Conservation (phyloP, 2,113 vertebrate species). For the Alethe diademata region DNA sequence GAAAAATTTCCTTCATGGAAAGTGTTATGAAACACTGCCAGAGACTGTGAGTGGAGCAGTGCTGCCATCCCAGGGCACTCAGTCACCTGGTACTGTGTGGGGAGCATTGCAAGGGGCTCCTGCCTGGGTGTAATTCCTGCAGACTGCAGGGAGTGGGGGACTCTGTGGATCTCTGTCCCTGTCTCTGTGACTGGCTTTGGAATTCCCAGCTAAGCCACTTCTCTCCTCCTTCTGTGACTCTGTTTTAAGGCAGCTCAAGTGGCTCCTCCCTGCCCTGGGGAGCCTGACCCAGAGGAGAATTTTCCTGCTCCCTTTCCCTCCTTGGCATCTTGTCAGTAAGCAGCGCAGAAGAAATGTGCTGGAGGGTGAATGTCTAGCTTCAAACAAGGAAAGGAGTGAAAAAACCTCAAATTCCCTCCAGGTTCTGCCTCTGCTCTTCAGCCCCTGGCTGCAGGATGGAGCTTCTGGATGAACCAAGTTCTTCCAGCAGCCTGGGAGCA, state of each 20-base stretch:
- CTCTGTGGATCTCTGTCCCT: fast-evolving
- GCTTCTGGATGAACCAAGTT: not conserved
- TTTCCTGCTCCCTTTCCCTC: not conserved
- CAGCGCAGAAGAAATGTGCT: not conserved
- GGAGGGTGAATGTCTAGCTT: not conserved
- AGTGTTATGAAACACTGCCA: not conserved
- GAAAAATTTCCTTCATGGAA: not conserved
- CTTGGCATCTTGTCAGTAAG: not conserved
- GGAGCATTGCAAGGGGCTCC: not conserved
- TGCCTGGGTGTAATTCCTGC: not conserved
- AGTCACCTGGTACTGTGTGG: fast-evolving
- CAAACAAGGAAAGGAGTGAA: not conserved
- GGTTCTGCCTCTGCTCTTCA: not conserved
- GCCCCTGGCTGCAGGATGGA: not conserved
- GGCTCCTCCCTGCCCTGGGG: not conserved
- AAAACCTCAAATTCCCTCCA: not conserved
- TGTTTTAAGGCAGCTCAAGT: not conserved
- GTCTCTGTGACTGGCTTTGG: not conserved
- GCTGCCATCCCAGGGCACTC: not conserved
- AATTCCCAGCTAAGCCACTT: not conserved
- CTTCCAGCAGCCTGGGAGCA: not conserved
- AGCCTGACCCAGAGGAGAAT: not conserved
- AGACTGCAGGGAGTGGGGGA: not conserved
- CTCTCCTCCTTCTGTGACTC: not conserved
- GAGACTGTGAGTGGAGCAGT: not conserved